A percentile compares a stretch with the other conserved stretches of the same genome.
phyloP scores from a whole-genome alignment of 2,888 invertebrate species.

The Branchellion lobata region DNA sequence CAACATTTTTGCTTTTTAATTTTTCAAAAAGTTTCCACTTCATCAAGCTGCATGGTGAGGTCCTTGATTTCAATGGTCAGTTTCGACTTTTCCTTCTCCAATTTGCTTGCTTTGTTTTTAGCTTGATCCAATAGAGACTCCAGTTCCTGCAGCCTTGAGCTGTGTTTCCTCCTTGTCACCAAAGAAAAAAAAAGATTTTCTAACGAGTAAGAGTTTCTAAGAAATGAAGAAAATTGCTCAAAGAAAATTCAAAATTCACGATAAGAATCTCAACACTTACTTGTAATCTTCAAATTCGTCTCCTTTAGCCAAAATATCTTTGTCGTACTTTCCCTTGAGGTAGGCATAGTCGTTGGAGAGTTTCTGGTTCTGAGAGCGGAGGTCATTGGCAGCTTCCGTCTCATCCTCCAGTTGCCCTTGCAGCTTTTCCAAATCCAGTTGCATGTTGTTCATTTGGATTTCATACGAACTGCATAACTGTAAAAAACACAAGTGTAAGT shows the following conservation, averaged over 20 bases:
- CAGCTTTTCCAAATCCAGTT: constrained; percentile 64
- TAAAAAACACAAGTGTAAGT: too few species aligned
- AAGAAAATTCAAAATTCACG: not conserved
- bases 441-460: constrained; percentile 58
- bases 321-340: constrained; percentile 92
- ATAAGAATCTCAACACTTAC: constrained; percentile 57
- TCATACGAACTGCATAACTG: constrained; percentile 57
- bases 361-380: constrained; percentile 88
- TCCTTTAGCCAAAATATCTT: constrained; percentile 85
- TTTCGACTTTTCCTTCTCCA: constrained; percentile 95
- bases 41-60: constrained; percentile 93
- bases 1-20: too few species aligned
- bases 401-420: constrained; percentile 96
- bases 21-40: too few species aligned
- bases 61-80: constrained; percentile 96
- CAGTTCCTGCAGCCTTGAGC: constrained; percentile 70
- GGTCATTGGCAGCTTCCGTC: constrained; percentile 89
- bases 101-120: constrained; percentile 83
- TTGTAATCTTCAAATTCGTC: constrained; percentile 78
- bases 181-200: too few species aligned
- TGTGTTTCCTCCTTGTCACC: constrained; percentile 58
- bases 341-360: constrained; percentile 87
- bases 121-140: constrained; percentile 95
- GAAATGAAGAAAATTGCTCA: too few species aligned
- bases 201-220: too few species aligned